Evolutionary conservation across 2,888 invertebrate species (phyloP).

Genomic region (Camptogramma bilineatum): DNA sequence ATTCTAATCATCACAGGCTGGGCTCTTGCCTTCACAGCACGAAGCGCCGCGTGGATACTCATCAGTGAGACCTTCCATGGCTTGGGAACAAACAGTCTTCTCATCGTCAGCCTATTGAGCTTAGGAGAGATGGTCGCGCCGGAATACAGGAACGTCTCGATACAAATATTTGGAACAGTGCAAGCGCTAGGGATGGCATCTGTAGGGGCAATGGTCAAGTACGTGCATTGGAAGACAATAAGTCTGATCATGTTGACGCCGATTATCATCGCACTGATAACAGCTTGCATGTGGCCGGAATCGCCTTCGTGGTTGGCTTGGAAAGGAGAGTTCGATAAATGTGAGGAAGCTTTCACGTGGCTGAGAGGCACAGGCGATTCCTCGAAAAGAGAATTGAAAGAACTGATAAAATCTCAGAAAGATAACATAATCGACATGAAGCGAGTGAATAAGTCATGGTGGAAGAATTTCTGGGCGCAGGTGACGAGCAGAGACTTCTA

Average conservation of each 20-base stretch:
- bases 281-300: conserved; percentile 42
- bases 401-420: conserved; percentile 36
- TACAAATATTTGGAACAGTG: conserved; percentile 30
- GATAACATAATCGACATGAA: conserved; percentile 10
- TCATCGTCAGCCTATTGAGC: conserved; percentile 35
- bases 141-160: conserved; percentile 32
- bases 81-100: conserved; percentile 36
- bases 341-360: conserved; percentile 41
- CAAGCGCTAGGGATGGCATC: conserved; percentile 33
- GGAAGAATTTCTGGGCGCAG: conserved; percentile 11
- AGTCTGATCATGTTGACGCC: conserved; percentile 35
- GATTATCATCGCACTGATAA: conserved; percentile 30
- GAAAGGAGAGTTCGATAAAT: conserved; percentile 41
- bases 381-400: conserved; percentile 38
- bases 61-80: conserved; percentile 39
- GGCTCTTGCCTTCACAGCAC: conserved; percentile 33
- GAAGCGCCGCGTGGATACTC: conserved; percentile 20
- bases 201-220: conserved; percentile 29
- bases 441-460: conserved; percentile 2
- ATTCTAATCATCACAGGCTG: conserved; percentile 38
- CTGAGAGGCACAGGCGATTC: conserved; percentile 38
- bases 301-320: conserved; percentile 46
- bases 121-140: conserved; percentile 43
- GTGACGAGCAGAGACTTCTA: conserved; percentile 42
- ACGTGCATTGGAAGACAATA: conserved; percentile 40